Percentiles rank a stretch among this genome's conserved stretches.
These are phyloP conservation scores for Nyctalus aviator DNA, from an alignment of 2,797 vertebrate species.

Conservation along the genomic window DNA sequence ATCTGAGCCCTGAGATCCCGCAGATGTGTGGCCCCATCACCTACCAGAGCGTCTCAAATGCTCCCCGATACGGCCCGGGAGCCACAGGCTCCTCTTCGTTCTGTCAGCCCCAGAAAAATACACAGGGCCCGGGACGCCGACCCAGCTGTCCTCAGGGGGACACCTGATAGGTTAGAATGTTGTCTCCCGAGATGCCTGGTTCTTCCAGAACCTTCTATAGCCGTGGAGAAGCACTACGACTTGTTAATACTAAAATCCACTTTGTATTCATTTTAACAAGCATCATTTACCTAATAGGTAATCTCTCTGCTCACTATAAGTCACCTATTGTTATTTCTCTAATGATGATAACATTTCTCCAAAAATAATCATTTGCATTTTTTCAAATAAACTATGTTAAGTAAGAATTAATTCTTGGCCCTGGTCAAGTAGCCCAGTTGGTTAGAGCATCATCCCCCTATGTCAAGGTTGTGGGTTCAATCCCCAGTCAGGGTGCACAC, in stretches of 20 bases:
- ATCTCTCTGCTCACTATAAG: neutral
- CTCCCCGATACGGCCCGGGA: neutral
- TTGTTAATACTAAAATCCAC: neutral
- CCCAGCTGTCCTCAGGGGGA: neutral
- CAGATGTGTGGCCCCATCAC: fast-evolving
- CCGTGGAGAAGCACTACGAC: neutral
- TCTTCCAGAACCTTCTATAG: slow-evolving; percentile 52
- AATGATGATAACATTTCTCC: neutral
- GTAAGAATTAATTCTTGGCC: neutral
- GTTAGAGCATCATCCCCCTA: neutral
- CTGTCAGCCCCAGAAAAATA: neutral
- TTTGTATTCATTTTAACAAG: neutral
- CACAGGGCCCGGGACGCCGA: neutral
- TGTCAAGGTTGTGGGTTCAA: neutral
- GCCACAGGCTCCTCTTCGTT: neutral
- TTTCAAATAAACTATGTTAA: neutral
- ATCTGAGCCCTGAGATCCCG: neutral
- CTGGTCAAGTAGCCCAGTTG: neutral
- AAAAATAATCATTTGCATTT: neutral
- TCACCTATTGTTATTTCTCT: neutral
- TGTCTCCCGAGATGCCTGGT: neutral
- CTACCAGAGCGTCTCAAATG: neutral
- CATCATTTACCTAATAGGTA: neutral
- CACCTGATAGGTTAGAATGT: neutral
- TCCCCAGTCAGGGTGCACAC: neutral